Conservation (phyloP, 37 sponge, comb jelly and placozoan genomes). For the Ephydatia muelleri region DNA sequence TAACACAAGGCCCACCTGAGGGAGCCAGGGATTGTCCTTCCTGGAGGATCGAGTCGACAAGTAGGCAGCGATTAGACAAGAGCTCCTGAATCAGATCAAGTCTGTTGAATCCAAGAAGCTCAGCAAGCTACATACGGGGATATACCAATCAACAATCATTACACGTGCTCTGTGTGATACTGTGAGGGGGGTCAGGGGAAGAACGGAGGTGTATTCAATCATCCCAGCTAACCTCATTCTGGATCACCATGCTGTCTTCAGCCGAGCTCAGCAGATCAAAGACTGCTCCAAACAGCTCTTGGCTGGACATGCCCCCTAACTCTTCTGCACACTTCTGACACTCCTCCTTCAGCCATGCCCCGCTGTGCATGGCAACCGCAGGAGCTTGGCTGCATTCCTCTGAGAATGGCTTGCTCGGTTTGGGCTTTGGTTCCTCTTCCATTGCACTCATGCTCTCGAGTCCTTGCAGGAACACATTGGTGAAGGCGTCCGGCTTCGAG, state of each 20-base stretch:
- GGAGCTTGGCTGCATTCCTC: background rate
- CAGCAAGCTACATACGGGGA: slow-evolving; percentile 67
- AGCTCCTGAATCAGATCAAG: slow-evolving; percentile 85
- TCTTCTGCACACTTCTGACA: slow-evolving; percentile 32
- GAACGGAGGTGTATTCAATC: background rate
- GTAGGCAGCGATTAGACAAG: slow-evolving; percentile 46
- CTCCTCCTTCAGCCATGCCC: slow-evolving; percentile 48
- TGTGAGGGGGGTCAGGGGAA: background rate
- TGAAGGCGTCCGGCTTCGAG: background rate
- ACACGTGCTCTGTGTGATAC: background rate
- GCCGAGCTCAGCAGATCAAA: slow-evolving; percentile 67
- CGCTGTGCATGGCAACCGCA: slow-evolving; percentile 9
- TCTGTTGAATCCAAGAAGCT: slow-evolving; percentile 79
- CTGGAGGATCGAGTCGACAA: slow-evolving; percentile 66
- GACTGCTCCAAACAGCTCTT: slow-evolving; percentile 52
- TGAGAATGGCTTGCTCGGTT: too few species aligned
- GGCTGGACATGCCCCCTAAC: slow-evolving; percentile 27
- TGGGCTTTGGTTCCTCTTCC: background rate
- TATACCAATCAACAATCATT: background rate
- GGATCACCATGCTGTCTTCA: slow-evolving; percentile 36
- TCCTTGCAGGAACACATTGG: background rate
- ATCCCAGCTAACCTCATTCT: slow-evolving; percentile 60
- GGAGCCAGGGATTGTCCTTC: slow-evolving; percentile 6
- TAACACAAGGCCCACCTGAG: background rate
- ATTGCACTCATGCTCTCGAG: background rate